Evolutionary conservation across 2,797 vertebrate genomes (phyloP).

Genomic region (Gymnothorax javanicus): DNA sequence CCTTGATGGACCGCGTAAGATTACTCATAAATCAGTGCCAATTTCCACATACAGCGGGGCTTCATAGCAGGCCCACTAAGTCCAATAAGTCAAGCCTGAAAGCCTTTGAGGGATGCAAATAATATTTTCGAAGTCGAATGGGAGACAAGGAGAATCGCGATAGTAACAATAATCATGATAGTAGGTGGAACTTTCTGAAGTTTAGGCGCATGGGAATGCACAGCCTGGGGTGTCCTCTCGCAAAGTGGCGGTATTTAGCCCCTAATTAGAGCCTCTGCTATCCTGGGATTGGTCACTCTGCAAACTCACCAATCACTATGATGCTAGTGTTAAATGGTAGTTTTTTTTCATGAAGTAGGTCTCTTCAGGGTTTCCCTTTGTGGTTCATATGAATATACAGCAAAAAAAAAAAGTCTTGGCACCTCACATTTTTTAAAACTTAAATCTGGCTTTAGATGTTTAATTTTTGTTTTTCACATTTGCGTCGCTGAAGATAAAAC

Average conservation of each 20-base stretch:
- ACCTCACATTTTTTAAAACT: too few relatives aligned
- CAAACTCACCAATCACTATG: slow-evolving; percentile 9
- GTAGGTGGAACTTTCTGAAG: slow-evolving; percentile 42
- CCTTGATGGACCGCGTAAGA: neutral
- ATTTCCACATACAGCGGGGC: neutral
- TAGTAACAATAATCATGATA: slow-evolving; percentile 10
- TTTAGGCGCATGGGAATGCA: slow-evolving; percentile 33
- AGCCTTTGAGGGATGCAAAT: too few relatives aligned
- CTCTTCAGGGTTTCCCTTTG: too few relatives aligned
- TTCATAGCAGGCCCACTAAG: too few relatives aligned
- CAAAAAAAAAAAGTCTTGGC: too few relatives aligned
- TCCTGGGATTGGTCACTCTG: slow-evolving; percentile 63
- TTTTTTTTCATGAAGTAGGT: neutral
- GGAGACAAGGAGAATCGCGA: neutral
- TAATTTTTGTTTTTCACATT: neutral
- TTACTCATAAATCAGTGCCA: neutral
- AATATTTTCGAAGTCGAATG: neutral
- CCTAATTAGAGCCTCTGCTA: slow-evolving; percentile 69
- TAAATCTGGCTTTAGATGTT: neutral
- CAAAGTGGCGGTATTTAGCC: slow-evolving; percentile 62
- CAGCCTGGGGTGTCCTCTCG: slow-evolving; percentile 58
- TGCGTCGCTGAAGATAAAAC: too few relatives aligned
- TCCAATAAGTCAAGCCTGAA: too few relatives aligned
- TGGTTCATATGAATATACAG: too few relatives aligned
- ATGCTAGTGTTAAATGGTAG: neutral